Base-by-base conservation (phyloP, 2,113 vertebrate genomes). In the Micronycteris hirsuta region DNA sequence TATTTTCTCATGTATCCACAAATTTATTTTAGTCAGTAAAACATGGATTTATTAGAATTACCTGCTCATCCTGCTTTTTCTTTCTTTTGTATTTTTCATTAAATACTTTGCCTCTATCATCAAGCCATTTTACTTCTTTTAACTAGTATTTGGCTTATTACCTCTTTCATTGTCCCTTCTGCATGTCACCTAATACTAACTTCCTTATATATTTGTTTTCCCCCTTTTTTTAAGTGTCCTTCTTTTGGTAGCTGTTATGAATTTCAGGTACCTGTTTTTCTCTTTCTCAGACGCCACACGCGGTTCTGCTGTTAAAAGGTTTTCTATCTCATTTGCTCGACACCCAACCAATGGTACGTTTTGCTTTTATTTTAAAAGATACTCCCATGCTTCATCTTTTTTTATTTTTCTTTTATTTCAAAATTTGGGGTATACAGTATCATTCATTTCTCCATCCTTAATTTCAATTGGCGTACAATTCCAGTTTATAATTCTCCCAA, bases 251-350 rank as follows among this genome's bases (percentile, higher is more conserved):
- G 99, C 98, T 99, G 97, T 99, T 99, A 98, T 93, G 97, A 99
- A 99, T 99, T 99, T 99, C 99, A 99, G 99, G 98, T 99, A 98
- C 99, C 99, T 99, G 98, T 99, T 99, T 99, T 99, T 99, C 99
- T 99, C 99, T 99, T 99, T 99, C 99, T 99, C 98, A 99, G 99
- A 99, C 99, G 98, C 99, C 98, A 99, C 99, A 98, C 99, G 99
- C 97, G 99, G 99, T 98, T 99, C 99, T 99, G 99, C 99, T 99
- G 99, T 99, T 98, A 99, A 99, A 99, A 99, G 99, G 98, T 99
- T 99, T 99, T 99, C 99, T 99, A 99, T 99, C 99, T 99, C 99
- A 99, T 99, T 99, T 99, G 99, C 99, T 99, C 99, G 99, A 99
- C 99, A 99, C 99, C 99, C 99, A 99, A 99, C 99, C 99, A 99